Conservation (phyloP, 2,797 vertebrate species). For the Mus spretus region DNA sequence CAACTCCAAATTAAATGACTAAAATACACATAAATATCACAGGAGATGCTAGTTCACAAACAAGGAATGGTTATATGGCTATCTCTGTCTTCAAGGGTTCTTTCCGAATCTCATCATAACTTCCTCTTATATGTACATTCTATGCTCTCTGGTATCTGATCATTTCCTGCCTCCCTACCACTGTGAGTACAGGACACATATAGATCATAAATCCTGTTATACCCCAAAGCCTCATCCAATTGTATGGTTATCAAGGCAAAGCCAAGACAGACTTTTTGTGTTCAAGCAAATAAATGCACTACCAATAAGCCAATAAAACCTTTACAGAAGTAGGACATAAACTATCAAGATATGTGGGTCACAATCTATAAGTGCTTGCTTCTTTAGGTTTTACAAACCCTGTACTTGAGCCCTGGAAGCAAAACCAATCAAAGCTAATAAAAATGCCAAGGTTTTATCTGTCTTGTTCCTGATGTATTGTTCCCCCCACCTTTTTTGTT, state of each 20-base stretch:
- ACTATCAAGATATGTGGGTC: neutral
- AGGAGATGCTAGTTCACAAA: neutral
- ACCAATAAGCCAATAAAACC: slow-evolving; percentile 81
- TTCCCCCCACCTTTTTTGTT: neutral
- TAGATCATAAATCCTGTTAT: neutral
- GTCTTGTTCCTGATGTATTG: slow-evolving; percentile 49
- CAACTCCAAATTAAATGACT: neutral
- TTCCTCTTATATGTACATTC: neutral
- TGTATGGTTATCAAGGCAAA: slow-evolving; percentile 63
- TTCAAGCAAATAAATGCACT: slow-evolving; percentile 56
- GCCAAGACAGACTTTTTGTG: slow-evolving; percentile 29
- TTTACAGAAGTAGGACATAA: slow-evolving; percentile 71
- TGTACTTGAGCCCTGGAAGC: slow-evolving; percentile 59
- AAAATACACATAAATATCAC: neutral
- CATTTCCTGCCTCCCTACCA: neutral
- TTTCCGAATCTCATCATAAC: neutral
- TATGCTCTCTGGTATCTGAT: neutral
- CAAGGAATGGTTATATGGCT: neutral
- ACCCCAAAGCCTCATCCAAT: neutral
- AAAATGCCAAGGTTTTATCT: slow-evolving; percentile 26
- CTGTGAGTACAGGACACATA: neutral
- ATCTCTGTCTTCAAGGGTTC: neutral
- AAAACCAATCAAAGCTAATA: slow-evolving; percentile 78
- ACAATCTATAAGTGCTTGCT: slow-evolving; percentile 64
- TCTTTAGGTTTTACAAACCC: slow-evolving; percentile 71